Percentiles rank a stretch among this genome's conserved stretches.
These are phyloP conservation scores for Xiphorhynchus erythropygius DNA, from an alignment of 2,797 vertebrate species.

Conservation along the genomic window DNA sequence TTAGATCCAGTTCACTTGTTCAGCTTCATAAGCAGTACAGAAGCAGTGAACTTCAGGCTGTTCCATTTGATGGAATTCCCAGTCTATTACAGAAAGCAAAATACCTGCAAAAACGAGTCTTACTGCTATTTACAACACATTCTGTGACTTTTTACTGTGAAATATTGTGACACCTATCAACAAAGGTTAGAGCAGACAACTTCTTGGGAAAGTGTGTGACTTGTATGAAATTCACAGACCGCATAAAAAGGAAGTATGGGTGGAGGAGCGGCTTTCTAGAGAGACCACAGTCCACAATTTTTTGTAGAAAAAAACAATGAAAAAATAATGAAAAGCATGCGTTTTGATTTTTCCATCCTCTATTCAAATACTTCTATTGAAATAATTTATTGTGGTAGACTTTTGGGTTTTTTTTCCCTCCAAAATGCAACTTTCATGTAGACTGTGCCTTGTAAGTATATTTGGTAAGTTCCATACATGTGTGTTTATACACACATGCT, in stretches of 20 bases:
- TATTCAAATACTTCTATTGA: neutral
- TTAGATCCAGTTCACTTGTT: constrained; percentile 14
- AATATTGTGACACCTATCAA: constrained; percentile 54
- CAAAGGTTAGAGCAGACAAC: constrained; percentile 47
- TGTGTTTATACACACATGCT: neutral
- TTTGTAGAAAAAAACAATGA: constrained; percentile 18
- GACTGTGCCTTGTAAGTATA: neutral
- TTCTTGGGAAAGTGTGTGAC: neutral
- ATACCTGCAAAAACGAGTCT: neutral
- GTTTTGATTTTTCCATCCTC: neutral
- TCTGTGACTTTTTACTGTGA: constrained; percentile 22
- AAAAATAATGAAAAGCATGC: neutral
- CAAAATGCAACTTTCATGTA: neutral
- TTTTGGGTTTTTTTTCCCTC: neutral
- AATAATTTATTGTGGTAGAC: neutral
- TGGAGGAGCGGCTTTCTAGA: neutral
- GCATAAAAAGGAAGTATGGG: neutral
- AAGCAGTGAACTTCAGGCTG: neutral
- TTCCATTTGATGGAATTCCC: constrained; percentile 20
- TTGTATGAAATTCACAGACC: neutral
- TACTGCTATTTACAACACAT: constrained; percentile 19
- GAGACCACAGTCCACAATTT: neutral
- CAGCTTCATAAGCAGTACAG: neutral
- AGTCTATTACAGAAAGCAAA: constrained; percentile 15
- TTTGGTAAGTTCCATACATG: neutral